Evolutionary conservation across 2,888 invertebrate species (phyloP).

Genomic region (Netelia inedita): DNA sequence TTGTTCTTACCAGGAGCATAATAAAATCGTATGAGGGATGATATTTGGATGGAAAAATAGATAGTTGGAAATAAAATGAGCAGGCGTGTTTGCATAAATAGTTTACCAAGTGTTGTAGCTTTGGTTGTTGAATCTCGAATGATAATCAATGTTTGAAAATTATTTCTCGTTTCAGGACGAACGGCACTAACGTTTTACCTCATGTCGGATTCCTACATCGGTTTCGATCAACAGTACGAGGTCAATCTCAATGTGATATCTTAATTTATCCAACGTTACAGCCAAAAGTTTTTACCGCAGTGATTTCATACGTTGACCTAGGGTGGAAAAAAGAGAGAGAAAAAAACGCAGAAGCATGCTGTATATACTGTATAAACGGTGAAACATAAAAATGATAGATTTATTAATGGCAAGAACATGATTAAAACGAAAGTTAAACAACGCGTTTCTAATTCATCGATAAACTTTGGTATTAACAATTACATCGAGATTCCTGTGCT

Average conservation of each 20-base stretch:
- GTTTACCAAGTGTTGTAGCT: no score
- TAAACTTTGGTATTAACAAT: constrained; percentile 6
- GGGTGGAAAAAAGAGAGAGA: background rate
- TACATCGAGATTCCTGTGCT: constrained; percentile 24
- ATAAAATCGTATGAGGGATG: no score
- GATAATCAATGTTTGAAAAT: constrained; percentile 21
- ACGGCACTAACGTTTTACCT: constrained; percentile 92
- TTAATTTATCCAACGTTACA: constrained; percentile 44
- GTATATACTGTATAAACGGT: constrained; percentile 65
- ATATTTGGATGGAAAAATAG: no score
- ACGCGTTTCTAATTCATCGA: background rate
- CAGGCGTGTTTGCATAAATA: no score
- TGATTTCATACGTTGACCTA: constrained; percentile 29
- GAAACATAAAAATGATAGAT: constrained; percentile 61
- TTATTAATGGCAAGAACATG: constrained; percentile 56
- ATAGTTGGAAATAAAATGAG: no score
- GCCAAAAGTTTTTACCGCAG: constrained; percentile 46
- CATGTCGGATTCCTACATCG: constrained; percentile 97
- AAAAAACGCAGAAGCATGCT: constrained; percentile 14
- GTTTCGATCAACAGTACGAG: constrained; percentile 95
- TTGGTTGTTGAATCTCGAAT: background rate
- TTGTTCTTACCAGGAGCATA: no score
- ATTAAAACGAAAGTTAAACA: constrained; percentile 5
- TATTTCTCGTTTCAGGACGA: constrained; percentile 87
- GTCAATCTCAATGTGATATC: constrained; percentile 85